phyloP scores from a whole-genome alignment of 2,888 invertebrate species.

The Drosophila kuntzei region DNA sequence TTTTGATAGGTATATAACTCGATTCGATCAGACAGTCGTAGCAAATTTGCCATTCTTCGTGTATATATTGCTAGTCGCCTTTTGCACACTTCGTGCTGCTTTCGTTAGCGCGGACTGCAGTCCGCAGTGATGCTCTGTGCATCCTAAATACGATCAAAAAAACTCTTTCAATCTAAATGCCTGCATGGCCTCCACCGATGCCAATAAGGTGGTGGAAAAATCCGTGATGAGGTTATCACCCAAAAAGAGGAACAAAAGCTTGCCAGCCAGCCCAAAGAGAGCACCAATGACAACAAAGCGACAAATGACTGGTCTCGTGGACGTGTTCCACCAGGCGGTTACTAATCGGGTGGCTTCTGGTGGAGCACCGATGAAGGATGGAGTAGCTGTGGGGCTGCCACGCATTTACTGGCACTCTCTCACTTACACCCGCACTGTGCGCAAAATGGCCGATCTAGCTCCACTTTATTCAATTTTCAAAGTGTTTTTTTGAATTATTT shows the following conservation, averaged over 20 bases:
- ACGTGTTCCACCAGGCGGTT: slow-evolving; percentile 89
- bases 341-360: slow-evolving; percentile 89
- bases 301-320: slow-evolving; percentile 84
- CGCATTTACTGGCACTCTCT: slow-evolving; percentile 66
- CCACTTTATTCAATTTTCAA: too few species aligned
- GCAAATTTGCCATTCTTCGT: too few species aligned
- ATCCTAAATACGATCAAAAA: slow-evolving; percentile 86
- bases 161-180: slow-evolving; percentile 85
- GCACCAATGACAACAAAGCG: slow-evolving; percentile 50
- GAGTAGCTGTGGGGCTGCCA: slow-evolving; percentile 37
- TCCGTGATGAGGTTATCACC: slow-evolving; percentile 75
- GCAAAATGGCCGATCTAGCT: too few species aligned
- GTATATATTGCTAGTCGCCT: too few species aligned
- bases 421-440: too few species aligned
- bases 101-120: too few species aligned
- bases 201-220: slow-evolving; percentile 82
- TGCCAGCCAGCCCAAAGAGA: slow-evolving; percentile 50
- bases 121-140: too few species aligned
- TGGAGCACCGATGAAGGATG: slow-evolving; percentile 81
- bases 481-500: too few species aligned
- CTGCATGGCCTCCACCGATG: slow-evolving; percentile 85
- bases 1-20: too few species aligned
- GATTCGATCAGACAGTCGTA: too few species aligned
- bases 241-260: slow-evolving; percentile 61
- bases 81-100: too few species aligned